A percentile compares a stretch with the other conserved stretches of the same genome.
These are phyloP conservation scores for Dascyllus trimaculatus DNA, from an alignment of 2,113 vertebrate genomes.

Conservation along the genomic window DNA sequence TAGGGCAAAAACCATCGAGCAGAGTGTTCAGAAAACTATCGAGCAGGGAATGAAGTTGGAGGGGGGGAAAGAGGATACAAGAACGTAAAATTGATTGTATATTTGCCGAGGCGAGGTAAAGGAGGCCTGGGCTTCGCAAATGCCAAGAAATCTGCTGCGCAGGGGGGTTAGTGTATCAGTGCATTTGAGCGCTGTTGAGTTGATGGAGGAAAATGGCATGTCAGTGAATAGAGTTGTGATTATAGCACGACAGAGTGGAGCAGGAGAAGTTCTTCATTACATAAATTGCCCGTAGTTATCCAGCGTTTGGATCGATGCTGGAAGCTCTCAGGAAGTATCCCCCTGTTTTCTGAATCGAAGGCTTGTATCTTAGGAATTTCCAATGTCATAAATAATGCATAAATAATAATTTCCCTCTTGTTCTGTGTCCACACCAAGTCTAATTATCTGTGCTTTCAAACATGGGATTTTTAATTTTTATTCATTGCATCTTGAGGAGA, in stretches of 20 bases:
- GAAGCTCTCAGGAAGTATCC: slow-evolving; percentile 40
- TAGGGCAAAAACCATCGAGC: slow-evolving; percentile 65
- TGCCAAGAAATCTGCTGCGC: slow-evolving; percentile 63
- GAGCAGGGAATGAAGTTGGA: slow-evolving; percentile 36
- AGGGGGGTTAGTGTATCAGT: slow-evolving; percentile 33
- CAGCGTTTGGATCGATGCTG: slow-evolving; percentile 56
- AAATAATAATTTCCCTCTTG: too few species aligned
- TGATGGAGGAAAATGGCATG: slow-evolving; percentile 59
- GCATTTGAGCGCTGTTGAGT: slow-evolving; percentile 23
- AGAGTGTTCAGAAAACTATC: slow-evolving; percentile 47
- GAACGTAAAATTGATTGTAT: slow-evolving; percentile 71
- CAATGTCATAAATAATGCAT: slow-evolving; percentile 48
- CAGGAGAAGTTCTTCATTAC: slow-evolving; percentile 57
- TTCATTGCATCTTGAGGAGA: slow-evolving; percentile 2
- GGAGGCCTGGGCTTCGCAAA: slow-evolving; percentile 50
- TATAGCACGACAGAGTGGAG: slow-evolving; percentile 16
- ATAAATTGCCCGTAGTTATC: slow-evolving; percentile 55
- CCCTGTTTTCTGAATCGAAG: slow-evolving; percentile 11
- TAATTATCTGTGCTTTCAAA: slow-evolving; percentile 35
- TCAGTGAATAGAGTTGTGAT: slow-evolving; percentile 50
- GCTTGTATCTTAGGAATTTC: slow-evolving; percentile 31
- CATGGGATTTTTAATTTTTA: neutral
- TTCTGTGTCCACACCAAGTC: slow-evolving; percentile 12
- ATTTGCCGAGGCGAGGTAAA: slow-evolving; percentile 62
- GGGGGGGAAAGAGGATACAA: slow-evolving; percentile 57